A percentile compares a stretch with the other conserved stretches of the same genome.
These are phyloP conservation scores for Bradypus variegatus DNA, from an alignment of 2,797 vertebrate species.

Conservation along the genomic window DNA sequence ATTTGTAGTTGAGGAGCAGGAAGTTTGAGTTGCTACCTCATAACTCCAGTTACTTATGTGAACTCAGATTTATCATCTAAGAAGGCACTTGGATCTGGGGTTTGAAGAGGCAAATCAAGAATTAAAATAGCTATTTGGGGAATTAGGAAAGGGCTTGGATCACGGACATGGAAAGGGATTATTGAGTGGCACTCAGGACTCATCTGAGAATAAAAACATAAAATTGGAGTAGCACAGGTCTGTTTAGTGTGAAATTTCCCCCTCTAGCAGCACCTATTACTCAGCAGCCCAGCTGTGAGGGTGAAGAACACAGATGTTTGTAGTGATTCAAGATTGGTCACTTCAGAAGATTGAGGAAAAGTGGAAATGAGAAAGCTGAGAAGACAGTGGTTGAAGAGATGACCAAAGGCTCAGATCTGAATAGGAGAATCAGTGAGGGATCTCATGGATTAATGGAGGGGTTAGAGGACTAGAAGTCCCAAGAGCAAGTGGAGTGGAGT, in stretches of 20 bases:
- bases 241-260: neutral
- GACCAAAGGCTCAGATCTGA: neutral
- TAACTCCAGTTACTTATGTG: neutral
- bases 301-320: neutral
- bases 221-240: neutral
- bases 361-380: neutral
- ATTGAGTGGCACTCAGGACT: neutral
- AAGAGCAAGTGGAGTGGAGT: neutral
- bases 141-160: neutral
- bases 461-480: neutral
- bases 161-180: neutral
- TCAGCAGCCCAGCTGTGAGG: neutral
- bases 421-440: neutral
- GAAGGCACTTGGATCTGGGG: neutral
- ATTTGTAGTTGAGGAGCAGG: too few species aligned
- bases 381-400: neutral
- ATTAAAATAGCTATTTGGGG: neutral
- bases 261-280: neutral
- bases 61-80: neutral
- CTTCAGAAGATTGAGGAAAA: neutral
- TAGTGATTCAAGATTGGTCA: neutral
- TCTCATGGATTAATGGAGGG: too few species aligned
- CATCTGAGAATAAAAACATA: neutral
- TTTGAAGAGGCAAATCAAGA: neutral
- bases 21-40: too few species aligned